These are phyloP conservation scores for Dicrostonyx torquatus DNA, from an alignment of 2,797 vertebrate species.

Conservation along the genomic window DNA sequence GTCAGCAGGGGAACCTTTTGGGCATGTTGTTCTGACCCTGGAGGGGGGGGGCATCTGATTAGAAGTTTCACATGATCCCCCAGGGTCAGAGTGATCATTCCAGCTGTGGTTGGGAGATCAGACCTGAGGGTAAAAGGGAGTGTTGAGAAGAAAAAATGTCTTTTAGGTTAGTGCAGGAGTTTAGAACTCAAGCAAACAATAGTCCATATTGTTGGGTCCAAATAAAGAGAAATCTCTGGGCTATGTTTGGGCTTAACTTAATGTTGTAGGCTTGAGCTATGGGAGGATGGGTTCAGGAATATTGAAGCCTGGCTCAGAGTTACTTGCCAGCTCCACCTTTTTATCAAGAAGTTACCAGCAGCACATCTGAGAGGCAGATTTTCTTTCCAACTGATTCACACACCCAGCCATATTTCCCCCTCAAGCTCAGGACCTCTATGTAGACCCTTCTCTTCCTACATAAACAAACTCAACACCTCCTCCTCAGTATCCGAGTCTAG, in stretches of 20 bases:
- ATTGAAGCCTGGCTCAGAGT: conserved; percentile 5
- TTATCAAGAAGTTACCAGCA: conserved; percentile 27
- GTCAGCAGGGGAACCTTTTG: neutral
- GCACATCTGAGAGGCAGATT: neutral
- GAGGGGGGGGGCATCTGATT: no score
- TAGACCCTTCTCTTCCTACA: neutral
- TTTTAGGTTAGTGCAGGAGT: neutral
- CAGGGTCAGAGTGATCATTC: neutral
- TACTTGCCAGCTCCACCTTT: neutral
- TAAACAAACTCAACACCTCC: neutral
- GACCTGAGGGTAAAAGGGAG: neutral
- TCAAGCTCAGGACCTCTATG: neutral
- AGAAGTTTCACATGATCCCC: neutral
- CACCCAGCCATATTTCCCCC: neutral
- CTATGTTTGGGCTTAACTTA: neutral
- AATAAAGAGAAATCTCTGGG: neutral
- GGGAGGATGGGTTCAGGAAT: neutral
- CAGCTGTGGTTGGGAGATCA: neutral
- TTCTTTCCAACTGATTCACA: neutral
- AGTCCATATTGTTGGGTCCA: neutral
- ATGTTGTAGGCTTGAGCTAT: neutral
- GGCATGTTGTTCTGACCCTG: neutral
- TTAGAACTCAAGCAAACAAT: neutral
- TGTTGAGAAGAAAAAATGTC: neutral
- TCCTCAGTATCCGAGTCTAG: neutral